phyloP scores from a whole-genome alignment of 2,113 vertebrate genomes.

The Corapipo altera region DNA sequence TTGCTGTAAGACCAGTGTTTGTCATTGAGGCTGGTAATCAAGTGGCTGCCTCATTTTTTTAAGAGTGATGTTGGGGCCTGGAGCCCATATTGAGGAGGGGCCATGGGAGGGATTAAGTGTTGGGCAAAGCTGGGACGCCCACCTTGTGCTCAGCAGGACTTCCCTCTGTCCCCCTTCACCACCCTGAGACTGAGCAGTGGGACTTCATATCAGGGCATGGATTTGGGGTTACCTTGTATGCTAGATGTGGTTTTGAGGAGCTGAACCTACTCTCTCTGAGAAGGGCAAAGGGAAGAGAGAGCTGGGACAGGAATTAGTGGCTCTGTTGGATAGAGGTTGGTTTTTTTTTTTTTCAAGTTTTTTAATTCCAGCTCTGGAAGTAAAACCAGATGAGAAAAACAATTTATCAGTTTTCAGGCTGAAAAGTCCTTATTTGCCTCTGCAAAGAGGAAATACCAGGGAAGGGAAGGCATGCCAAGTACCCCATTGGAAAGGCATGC shows the following conservation, averaged over 20 bases:
- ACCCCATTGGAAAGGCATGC: not conserved
- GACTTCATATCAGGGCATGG: accelerated
- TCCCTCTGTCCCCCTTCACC: not conserved
- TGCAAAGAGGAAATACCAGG: not conserved
- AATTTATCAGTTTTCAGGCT: not conserved
- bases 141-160: not conserved
- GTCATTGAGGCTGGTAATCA: not conserved
- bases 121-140: not conserved
- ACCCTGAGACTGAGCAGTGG: accelerated
- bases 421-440: not conserved
- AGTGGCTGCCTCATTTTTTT: not conserved
- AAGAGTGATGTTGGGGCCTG: not conserved
- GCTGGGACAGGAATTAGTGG: not conserved
- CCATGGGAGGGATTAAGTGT: not conserved
- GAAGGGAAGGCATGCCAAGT: not conserved
- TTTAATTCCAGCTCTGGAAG: not conserved
- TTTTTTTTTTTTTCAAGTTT: not conserved
- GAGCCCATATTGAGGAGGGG: not conserved
- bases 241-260: not conserved
- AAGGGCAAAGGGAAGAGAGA: not conserved
- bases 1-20: not conserved
- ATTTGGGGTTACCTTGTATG: not conserved
- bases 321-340: not conserved
- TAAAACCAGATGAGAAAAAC: not conserved
- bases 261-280: not conserved